Conservation (phyloP, 2,113 vertebrate species). For the Phrynocephalus versicolor region DNA sequence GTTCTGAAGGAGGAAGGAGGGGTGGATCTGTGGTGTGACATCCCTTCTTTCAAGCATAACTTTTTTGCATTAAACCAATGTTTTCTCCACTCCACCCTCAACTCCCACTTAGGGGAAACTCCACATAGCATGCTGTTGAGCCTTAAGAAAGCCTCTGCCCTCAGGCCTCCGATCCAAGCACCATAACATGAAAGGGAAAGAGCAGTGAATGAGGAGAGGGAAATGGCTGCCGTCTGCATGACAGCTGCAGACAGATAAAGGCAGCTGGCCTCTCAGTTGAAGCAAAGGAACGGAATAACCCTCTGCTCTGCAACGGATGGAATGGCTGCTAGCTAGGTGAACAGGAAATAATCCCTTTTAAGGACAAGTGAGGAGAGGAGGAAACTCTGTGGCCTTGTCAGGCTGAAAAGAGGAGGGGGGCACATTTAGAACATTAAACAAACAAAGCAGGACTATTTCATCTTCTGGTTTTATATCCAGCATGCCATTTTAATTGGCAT, state of each 20-base stretch:
- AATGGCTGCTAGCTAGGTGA: background rate
- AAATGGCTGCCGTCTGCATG: background rate
- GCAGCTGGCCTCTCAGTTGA: background rate
- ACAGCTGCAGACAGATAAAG: background rate
- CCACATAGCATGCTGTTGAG: no score
- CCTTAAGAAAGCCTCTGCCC: background rate
- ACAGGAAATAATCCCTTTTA: background rate
- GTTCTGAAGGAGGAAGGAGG: no score
- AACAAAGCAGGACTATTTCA: background rate
- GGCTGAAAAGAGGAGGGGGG: background rate
- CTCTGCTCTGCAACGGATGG: background rate
- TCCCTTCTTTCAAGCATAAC: no score
- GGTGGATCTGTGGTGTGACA: no score
- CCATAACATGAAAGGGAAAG: no score
- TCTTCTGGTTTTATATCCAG: background rate
- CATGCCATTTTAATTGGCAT: conserved; percentile 5
- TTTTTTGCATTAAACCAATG: no score
- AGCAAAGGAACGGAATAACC: background rate
- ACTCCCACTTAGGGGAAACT: no score
- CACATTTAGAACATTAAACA: background rate
- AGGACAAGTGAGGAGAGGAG: background rate
- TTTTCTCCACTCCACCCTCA: no score
- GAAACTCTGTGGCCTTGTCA: background rate
- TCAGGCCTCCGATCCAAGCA: background rate
- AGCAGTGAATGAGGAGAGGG: no score